These are phyloP conservation scores for Platysternon megacephalum DNA, from an alignment of 2,113 vertebrate genomes.

Conservation along the genomic window DNA sequence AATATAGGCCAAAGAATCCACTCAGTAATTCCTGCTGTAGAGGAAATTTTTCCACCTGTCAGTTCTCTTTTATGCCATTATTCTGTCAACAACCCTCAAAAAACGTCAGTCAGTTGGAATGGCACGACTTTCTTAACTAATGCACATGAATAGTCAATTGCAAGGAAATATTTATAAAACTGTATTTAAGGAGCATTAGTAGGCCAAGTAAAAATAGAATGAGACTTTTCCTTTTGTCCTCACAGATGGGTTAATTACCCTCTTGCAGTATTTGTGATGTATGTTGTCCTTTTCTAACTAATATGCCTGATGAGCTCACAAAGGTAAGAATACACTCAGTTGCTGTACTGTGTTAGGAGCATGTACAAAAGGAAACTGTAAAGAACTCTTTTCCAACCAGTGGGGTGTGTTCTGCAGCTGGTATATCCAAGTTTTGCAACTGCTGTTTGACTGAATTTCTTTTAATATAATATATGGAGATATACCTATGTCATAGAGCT, in stretches of 20 bases:
- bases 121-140: background rate
- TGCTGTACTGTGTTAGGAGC: conserved; percentile 34
- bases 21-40: background rate
- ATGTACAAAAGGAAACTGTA: background rate
- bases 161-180: conserved; percentile 26
- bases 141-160: accelerated
- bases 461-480: too few species aligned
- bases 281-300: background rate
- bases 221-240: background rate
- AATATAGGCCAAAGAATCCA: background rate
- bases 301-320: conserved; percentile 23
- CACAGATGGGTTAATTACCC: conserved; percentile 15
- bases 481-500: too few species aligned
- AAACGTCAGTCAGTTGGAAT: background rate
- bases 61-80: background rate
- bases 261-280: background rate
- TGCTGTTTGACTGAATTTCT: background rate
- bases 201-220: background rate
- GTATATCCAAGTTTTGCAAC: background rate
- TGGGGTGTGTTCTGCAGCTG: background rate
- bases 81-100: background rate
- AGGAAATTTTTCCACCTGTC: background rate
- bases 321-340: background rate
- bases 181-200: background rate
- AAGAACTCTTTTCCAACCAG: background rate